A percentile compares a stretch with the other conserved stretches of the same genome.
phyloP scores from a whole-genome alignment of 2,888 invertebrate genomes.

The Parasteatoda lunata region DNA sequence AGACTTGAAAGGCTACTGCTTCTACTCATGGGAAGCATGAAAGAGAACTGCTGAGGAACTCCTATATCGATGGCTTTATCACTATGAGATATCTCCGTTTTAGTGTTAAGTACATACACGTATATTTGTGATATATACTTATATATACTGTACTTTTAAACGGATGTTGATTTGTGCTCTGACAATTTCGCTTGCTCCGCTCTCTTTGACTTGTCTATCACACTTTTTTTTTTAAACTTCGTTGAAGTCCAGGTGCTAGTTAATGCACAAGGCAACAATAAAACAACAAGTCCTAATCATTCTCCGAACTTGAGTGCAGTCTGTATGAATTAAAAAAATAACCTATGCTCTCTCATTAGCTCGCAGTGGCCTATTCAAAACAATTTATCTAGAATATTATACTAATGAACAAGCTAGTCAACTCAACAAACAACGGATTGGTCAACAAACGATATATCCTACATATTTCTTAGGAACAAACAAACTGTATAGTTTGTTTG shows the following conservation, averaged over 20 bases:
- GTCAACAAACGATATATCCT: constrained; percentile 52
- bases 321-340: constrained; percentile 66
- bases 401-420: constrained; percentile 57
- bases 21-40: constrained; percentile 24
- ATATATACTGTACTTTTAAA: constrained; percentile 20
- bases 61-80: constrained; percentile 48
- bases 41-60: constrained; percentile 60
- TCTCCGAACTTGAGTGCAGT: constrained; percentile 56
- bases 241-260: constrained; percentile 5
- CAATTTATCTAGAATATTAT: constrained; percentile 45
- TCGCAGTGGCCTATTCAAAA: constrained; percentile 56
- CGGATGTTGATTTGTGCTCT: constrained; percentile 34
- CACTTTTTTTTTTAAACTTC: constrained; percentile 9
- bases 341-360: constrained; percentile 58
- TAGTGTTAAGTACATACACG: constrained; percentile 38
- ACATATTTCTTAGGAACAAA: constrained; percentile 18
- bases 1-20: constrained; percentile 55
- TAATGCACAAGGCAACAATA: constrained; percentile 7
- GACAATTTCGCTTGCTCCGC: constrained; percentile 25
- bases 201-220: constrained; percentile 1
- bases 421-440: constrained; percentile 63
- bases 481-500: too few species aligned
- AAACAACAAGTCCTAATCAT: constrained; percentile 28
- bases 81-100: constrained; percentile 42
- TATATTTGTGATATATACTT: constrained; percentile 34